phyloP scores from a whole-genome alignment of 2,888 invertebrate species.

The Dryomyza anilis region DNA sequence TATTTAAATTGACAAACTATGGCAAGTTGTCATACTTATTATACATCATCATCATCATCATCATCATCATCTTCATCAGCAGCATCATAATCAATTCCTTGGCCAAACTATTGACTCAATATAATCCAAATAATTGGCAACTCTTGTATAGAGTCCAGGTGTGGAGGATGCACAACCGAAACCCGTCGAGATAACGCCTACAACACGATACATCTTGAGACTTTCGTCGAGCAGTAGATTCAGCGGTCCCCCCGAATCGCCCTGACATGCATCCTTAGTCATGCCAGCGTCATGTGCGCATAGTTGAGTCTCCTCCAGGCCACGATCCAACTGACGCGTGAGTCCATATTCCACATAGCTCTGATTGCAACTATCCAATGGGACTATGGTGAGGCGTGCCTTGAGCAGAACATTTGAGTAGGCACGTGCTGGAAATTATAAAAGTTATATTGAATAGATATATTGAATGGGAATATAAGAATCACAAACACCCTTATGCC shows the following conservation, averaged over 20 bases:
- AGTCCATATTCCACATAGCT: constrained; percentile 37
- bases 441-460: too few species aligned
- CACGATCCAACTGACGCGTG: constrained; percentile 36
- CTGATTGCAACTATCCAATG: constrained; percentile 41
- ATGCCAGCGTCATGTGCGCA: constrained; percentile 45
- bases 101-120: constrained; percentile 57
- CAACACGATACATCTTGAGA: constrained; percentile 42
- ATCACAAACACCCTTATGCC: not conserved
- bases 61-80: too few species aligned
- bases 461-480: not conserved
- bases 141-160: constrained; percentile 55
- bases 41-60: too few species aligned
- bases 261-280: constrained; percentile 50
- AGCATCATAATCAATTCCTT: constrained; percentile 16
- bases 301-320: constrained; percentile 41
- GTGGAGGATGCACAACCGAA: constrained; percentile 50
- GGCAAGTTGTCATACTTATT: too few species aligned
- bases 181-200: constrained; percentile 54
- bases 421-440: constrained; percentile 32
- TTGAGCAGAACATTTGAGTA: constrained; percentile 45
- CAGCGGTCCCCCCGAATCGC: constrained; percentile 57
- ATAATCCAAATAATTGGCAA: constrained; percentile 53
- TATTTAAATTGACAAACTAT: too few species aligned
- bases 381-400: constrained; percentile 42
- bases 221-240: constrained; percentile 40